Conservation (phyloP, 2,113 vertebrate genomes). For the Axis porcinus region DNA sequence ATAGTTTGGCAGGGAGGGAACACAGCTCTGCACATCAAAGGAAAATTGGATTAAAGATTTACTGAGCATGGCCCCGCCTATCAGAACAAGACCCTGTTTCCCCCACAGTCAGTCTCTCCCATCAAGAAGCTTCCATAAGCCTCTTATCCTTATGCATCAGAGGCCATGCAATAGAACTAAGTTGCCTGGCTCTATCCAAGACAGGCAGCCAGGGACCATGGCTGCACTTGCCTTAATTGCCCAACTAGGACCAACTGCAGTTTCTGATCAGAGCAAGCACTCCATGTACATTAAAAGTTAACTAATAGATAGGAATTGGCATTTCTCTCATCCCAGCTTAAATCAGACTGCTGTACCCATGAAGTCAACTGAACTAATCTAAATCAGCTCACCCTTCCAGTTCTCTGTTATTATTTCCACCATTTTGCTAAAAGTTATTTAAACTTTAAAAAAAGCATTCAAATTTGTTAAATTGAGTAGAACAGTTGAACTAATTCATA, state of each 20-base stretch:
- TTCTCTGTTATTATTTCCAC: not conserved
- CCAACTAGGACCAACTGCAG: not conserved
- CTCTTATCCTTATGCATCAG: not conserved
- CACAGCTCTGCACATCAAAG: not conserved
- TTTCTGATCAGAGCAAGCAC: not conserved
- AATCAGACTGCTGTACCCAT: not conserved
- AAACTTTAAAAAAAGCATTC: not conserved
- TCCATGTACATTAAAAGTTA: not conserved
- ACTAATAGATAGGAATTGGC: not conserved
- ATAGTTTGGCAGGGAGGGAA: not conserved
- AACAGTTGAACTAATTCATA: not conserved
- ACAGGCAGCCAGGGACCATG: not conserved
- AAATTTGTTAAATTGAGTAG: not conserved
- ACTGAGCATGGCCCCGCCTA: not conserved
- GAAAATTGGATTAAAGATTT: not conserved
- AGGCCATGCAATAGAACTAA: not conserved
- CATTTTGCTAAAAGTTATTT: not conserved
- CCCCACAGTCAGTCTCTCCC: not conserved
- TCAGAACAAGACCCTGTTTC: not conserved
- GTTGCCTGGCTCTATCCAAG: not conserved
- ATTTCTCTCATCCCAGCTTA: not conserved
- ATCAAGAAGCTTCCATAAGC: not conserved
- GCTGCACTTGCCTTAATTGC: not conserved
- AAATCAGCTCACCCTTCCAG: not conserved
- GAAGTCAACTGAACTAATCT: not conserved